Evolutionary conservation across 2,888 invertebrate species (phyloP).

Genomic region (Thereva nobilitata): DNA sequence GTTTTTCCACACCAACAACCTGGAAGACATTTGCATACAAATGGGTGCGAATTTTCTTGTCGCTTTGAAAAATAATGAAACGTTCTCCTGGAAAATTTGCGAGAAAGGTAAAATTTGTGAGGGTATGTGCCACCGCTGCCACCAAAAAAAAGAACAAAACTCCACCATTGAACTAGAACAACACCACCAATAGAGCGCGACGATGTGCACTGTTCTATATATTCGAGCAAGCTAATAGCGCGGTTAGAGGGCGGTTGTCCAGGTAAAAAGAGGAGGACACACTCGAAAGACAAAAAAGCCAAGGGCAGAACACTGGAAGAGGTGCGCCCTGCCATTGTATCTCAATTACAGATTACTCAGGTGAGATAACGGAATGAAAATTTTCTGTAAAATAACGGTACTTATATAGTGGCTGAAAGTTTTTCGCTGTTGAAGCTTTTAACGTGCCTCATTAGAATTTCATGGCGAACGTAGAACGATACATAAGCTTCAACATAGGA

Average conservation of each 20-base stretch:
- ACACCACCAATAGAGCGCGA: no score
- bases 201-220: no score
- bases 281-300: background rate
- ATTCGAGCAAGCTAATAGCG: no score
- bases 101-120: background rate
- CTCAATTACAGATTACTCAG: constrained; percentile 25
- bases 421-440: constrained; percentile 14
- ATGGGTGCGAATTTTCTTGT: constrained; percentile 27
- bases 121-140: background rate
- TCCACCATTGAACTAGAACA: no score
- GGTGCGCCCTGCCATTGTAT: constrained; percentile 7
- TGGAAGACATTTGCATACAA: constrained; percentile 25
- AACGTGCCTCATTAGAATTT: constrained; percentile 24
- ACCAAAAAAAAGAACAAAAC: no score
- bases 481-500: constrained; percentile 15
- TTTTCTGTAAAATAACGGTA: constrained; percentile 4
- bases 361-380: constrained; percentile 6
- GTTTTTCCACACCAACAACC: no score
- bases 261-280: constrained; percentile 10
- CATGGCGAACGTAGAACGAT: constrained; percentile 6
- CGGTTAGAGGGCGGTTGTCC: background rate
- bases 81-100: background rate
- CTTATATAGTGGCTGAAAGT: background rate
- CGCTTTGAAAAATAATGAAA: constrained; percentile 12
- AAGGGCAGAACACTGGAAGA: no score